Base-by-base conservation (phyloP, 2,888 invertebrate genomes). In the Chymomyza fuscimana region DNA sequence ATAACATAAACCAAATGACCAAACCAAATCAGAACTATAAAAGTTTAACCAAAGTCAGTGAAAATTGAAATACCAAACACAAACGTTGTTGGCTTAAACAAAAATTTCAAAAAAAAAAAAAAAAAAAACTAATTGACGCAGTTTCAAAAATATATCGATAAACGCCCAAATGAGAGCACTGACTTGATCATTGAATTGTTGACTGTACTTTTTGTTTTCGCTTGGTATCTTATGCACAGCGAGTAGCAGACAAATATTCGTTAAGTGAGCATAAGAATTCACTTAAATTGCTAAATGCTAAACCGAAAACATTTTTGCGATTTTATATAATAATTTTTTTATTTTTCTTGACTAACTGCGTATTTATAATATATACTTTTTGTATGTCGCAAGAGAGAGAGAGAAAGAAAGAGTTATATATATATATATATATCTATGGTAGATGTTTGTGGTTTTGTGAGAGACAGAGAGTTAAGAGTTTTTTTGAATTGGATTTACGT, bases 401-500 rank as follows among this genome's bases (percentile, higher is more conserved):
- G 64, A 54, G 46, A 62, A 40, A 60, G 61, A 51, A 36, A 59
- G 50, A 40, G 61, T 15, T 46, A 58, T 62, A 25, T 64, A 62
- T 22, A 54, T 63, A n/a, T 36, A 36, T 36, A 36, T 36, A 36
- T 12, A 10, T 46, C 40, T 46, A 46, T 46, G 40, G 40, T 46
- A 46, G 4, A 46, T 46, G 40, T 46, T 46, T 46, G 36, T 52
- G 54, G 15, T 25, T 54, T 3, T 15, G 54, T 32, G 50, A 59
- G 54, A 62, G 62, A 59, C 40, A 60, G 46, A 46, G 62, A 22
- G 58, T 52, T 60, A 19, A 54, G 22, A 22, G 22, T 54, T 7
- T 51, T 32, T 32, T 46, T 46, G 40, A 12, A 2, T 46, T 46
- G 40, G 40, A 12, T 12, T 12, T 46, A 46, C 40, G 40, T 46